A percentile compares a stretch with the other conserved stretches of the same genome.
Evolutionary conservation across 2,797 vertebrate genomes (phyloP).

Genomic region (Botia almorhae): DNA sequence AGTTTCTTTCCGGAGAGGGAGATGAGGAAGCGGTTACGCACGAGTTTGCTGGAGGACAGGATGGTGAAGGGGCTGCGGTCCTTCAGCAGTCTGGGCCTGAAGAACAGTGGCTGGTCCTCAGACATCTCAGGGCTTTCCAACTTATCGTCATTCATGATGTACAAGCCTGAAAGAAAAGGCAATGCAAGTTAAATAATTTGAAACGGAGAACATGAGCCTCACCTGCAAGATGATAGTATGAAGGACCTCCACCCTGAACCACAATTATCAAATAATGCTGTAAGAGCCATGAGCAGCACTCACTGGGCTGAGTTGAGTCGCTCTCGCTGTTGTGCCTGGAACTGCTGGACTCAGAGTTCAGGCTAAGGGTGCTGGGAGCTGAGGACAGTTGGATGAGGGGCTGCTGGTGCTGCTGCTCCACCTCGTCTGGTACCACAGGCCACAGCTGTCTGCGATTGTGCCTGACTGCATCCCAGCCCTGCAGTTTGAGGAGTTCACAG

Average conservation of each 20-base stretch:
- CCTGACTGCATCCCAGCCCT: constrained; percentile 93
- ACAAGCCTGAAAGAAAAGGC: constrained; percentile 85
- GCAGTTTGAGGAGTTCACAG: constrained; percentile 93
- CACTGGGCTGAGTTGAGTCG: constrained; percentile 93
- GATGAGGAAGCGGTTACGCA: constrained; percentile 92
- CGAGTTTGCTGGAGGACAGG: constrained; percentile 90
- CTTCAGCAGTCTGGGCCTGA: constrained; percentile 89
- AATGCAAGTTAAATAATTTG: not conserved
- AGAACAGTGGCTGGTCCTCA: constrained; percentile 86
- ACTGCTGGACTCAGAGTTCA: constrained; percentile 96
- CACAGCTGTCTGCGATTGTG: constrained; percentile 94
- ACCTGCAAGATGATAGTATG: not conserved
- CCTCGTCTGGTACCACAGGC: constrained; percentile 96
- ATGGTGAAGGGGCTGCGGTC: constrained; percentile 95
- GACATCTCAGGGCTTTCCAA: constrained; percentile 80
- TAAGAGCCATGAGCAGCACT: constrained; percentile 59
- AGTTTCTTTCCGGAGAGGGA: constrained; percentile 95
- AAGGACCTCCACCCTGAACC: constrained; percentile 7
- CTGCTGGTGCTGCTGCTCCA: constrained; percentile 82
- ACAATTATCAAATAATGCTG: not conserved
- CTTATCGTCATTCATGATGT: constrained; percentile 92
- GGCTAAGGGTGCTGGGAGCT: constrained; percentile 93
- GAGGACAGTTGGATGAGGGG: constrained; percentile 91
- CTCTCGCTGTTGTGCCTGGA: constrained; percentile 98
- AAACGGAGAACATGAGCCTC: not conserved